Evolutionary conservation across 2,888 invertebrate species (phyloP), one percentile per base, ranked within the genome.

Genomic region (Drosophila atroscutellata): DNA sequence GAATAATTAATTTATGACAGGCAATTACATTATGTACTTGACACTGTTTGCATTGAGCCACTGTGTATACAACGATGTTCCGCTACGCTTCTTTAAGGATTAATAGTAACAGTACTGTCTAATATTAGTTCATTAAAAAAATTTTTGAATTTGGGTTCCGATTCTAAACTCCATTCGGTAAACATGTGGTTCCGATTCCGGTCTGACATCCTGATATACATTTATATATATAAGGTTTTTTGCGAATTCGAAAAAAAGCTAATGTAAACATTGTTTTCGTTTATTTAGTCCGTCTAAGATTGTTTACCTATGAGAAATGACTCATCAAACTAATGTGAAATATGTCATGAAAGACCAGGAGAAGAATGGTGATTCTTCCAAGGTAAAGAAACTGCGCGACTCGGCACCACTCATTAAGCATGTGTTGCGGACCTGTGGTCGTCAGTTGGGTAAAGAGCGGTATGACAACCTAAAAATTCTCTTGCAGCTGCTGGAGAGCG

Each of bases 321-420:
- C 9, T 4, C 57, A 61, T 18, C 5, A 9, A 18, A 54, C 76
- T 13, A 50, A 64, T 18, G 59, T n/a, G n/a, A 36, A n/a, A 13
- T 49, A 32, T 9, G 18, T 28, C 49, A 28, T 11, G n/a, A 18
- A n/a, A 11, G 30, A 51, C 13, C 11, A 2, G 20, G 28, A 39
- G 2, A 11, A 15, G 24, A 8, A 1, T 2, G 34, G 24, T 18
- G 28, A 50, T 20, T 30, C 39, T n/a, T 36, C 26, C 4, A 90
- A 90, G 47, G 77, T 85, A 42, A 30, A 70, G 36, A 81, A 85
- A 55, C 79, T 91, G 79, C 81, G 91, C 93, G 94, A 94, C 83
- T 96, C 95, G 92, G 94, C 96, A 83, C 96, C 96, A n/a, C 96
- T 96, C 90, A 92, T 97, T 91, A 95, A 95, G 89, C 94, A 94